These are phyloP conservation scores for Cololabis saira DNA, from an alignment of 2,113 vertebrate genomes.

Conservation along the genomic window DNA sequence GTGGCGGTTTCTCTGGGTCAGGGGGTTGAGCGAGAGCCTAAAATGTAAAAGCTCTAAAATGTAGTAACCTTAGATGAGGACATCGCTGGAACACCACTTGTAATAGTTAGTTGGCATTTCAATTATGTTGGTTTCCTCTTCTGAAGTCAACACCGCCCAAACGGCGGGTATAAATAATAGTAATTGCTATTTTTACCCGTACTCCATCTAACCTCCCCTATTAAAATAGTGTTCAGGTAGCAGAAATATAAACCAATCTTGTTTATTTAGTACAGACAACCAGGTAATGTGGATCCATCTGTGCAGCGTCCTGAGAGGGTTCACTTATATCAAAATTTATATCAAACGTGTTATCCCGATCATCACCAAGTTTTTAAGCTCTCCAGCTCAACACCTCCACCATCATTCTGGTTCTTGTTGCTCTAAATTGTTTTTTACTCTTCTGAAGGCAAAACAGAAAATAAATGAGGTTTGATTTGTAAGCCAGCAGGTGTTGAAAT, in stretches of 20 bases:
- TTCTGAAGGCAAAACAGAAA: no score
- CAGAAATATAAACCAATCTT: not conserved
- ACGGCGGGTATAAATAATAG: not conserved
- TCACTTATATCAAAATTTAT: no score
- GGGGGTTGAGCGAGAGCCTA: not conserved
- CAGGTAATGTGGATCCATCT: no score
- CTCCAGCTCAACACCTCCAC: no score
- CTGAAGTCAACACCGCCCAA: constrained; percentile 3
- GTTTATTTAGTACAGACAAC: not conserved
- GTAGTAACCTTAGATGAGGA: constrained; percentile 44
- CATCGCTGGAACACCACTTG: constrained; percentile 10
- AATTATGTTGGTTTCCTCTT: constrained; percentile 25
- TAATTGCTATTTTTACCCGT: constrained; percentile 3
- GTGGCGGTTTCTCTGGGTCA: constrained; percentile 1
- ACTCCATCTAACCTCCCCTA: no score
- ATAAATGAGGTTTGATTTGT: no score
- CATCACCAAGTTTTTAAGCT: no score
- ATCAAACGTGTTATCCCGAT: no score
- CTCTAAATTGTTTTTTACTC: no score
- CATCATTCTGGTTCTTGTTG: no score
- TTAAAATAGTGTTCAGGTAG: not conserved
- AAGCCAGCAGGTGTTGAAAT: no score
- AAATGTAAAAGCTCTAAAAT: constrained; percentile 32
- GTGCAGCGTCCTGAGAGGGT: no score
- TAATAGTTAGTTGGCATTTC: constrained; percentile 15